Evolutionary conservation across 92 coral and sea anemone species (phyloP), one percentile per base, ranked within the genome.

Genomic region (Actinernus sp.): DNA sequence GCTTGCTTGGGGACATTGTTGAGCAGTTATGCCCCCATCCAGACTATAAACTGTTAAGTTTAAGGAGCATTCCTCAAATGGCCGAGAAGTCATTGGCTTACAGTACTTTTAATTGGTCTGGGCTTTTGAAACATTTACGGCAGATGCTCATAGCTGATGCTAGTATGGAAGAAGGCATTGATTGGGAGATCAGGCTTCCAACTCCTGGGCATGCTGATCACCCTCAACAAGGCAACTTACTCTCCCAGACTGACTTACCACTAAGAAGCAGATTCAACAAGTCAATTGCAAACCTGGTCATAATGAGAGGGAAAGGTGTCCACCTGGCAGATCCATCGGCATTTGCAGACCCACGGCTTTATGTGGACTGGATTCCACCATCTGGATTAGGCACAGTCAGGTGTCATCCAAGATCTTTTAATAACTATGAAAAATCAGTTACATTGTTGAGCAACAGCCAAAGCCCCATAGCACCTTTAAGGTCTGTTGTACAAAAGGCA

Each of bases 61-160:
- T 95, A 16, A 83, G 90, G 55, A 95, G 73, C 43, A 95, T 95
- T 25, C 99, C 99, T 37, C 95, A 91, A 21, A 81, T 95, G 91
- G 87, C 99, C 11, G 91, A 95, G 48, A 69, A 50, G n/a, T 95
- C 99, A 14, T 46, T 95, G 19, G 97, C 86, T 12, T 95, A 91
- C 70, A 95, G 97, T 34, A 81, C 96, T 9, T 95, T 74, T 54
- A 84, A 84, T 13, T 95, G 99, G 99, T 26, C 93, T 22, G 97
- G 97, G 50, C 76, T 95, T 23, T 47, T 95, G 2, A 95, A 95
- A 58, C 99, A 95, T 59, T 65, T 89, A 30, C 77, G 95, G 8
- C 99, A 95, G 55, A 95, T 95, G 99, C 75, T 95, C 34, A 91
- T 95, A 58, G 99, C 99, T 31, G 86, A 95, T 91, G 99, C 99